Conservation (phyloP, 2,797 vertebrate genomes). For the Heliangelus exortis region DNA sequence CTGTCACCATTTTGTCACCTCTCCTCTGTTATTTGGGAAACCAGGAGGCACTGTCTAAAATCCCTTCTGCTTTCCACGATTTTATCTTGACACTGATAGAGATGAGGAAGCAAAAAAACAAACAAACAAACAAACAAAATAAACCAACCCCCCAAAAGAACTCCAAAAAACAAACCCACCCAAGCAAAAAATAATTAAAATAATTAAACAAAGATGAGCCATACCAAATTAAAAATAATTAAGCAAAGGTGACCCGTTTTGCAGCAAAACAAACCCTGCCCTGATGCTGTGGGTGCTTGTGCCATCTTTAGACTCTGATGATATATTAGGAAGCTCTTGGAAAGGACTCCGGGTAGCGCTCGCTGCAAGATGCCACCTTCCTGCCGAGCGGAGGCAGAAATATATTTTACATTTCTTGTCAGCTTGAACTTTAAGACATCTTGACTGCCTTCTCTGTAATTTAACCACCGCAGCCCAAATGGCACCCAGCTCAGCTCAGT, state of each 20-base stretch:
- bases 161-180: background rate
- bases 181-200: too few species aligned
- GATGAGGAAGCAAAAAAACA: rapidly evolving
- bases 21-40: background rate
- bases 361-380: slow-evolving; percentile 63
- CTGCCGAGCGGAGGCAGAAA: slow-evolving; percentile 61
- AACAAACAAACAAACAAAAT: background rate
- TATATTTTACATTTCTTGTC: slow-evolving; percentile 79
- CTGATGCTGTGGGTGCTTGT: rapidly evolving
- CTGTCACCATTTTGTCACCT: background rate
- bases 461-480: slow-evolving; percentile 78
- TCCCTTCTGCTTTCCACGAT: background rate
- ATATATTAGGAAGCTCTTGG: background rate
- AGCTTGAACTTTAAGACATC: slow-evolving; percentile 82
- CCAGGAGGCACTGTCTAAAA: background rate
- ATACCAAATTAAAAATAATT: too few species aligned
- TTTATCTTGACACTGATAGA: background rate
- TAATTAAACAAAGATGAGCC: background rate
- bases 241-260: background rate
- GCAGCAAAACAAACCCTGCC: rapidly evolving
- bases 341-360: background rate
- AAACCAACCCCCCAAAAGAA: too few species aligned
- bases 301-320: background rate
- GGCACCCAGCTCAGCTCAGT: slow-evolving; percentile 77
- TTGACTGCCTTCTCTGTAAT: slow-evolving; percentile 71